phyloP scores from a whole-genome alignment of 2,797 vertebrate genomes.

The Smutsia temminckii region DNA sequence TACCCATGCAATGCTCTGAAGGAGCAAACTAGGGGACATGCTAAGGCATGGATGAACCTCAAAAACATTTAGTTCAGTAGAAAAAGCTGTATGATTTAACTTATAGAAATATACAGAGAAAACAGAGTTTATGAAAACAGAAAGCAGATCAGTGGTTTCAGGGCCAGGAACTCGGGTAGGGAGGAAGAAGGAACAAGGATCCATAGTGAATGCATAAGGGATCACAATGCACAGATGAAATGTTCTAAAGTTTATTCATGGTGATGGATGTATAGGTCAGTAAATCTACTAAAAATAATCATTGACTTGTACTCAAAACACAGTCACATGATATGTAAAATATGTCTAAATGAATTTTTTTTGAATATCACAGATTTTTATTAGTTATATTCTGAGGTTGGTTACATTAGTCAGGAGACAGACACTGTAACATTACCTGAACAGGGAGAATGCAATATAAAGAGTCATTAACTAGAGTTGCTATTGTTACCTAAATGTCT shows the following conservation, averaged over 20 bases:
- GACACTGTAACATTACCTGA: neutral
- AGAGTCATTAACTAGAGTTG: neutral
- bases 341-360: neutral
- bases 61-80: neutral
- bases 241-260: neutral
- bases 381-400: neutral
- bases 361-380: slow-evolving; percentile 3
- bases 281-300: neutral
- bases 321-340: neutral
- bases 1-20: neutral
- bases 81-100: neutral
- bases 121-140: neutral
- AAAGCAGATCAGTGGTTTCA: neutral
- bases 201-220: neutral
- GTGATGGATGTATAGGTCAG: neutral
- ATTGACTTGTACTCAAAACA: neutral
- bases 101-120: neutral
- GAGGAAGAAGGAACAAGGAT: neutral
- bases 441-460: neutral
- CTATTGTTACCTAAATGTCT: neutral
- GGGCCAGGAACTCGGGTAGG: fast-evolving
- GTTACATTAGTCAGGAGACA: neutral
- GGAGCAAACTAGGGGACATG: neutral
- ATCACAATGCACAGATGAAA: neutral
- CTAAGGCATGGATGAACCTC: neutral